phyloP scores from a whole-genome alignment of 2,888 invertebrate species.

The Schizotus pectinicornis region DNA sequence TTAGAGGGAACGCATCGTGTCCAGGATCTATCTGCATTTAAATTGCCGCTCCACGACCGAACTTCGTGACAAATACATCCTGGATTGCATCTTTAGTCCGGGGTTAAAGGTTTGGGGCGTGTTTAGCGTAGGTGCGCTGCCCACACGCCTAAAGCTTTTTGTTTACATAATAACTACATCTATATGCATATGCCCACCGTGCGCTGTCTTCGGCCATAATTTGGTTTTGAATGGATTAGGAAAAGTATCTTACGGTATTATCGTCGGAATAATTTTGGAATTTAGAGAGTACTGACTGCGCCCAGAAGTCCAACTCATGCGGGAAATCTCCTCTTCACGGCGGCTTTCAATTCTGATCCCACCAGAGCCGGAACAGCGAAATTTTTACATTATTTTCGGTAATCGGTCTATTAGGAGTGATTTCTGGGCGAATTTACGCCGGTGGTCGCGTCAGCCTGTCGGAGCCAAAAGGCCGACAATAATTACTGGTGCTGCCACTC shows the following conservation, averaged over 20 bases:
- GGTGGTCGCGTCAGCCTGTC: slow-evolving; percentile 40
- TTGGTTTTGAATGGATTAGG: slow-evolving; percentile 28
- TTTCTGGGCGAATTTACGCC: slow-evolving; percentile 9
- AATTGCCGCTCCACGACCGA: slow-evolving; percentile 49
- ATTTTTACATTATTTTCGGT: slow-evolving; percentile 2
- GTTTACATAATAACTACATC: slow-evolving; percentile 46
- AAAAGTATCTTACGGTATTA: slow-evolving; percentile 20
- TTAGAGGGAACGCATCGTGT: slow-evolving; percentile 36
- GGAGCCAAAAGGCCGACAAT: slow-evolving; percentile 50
- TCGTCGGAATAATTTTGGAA: slow-evolving; percentile 20
- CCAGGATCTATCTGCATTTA: slow-evolving; percentile 46
- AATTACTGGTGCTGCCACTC: slow-evolving; percentile 57
- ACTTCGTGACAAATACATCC: slow-evolving; percentile 52
- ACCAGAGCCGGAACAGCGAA: neutral
- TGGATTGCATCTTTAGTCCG: slow-evolving; percentile 44
- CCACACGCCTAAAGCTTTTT: slow-evolving; percentile 36
- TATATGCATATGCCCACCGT: slow-evolving; percentile 39
- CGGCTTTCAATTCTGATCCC: too few relatives aligned
- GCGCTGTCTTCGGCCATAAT: slow-evolving; percentile 27
- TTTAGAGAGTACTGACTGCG: slow-evolving; percentile 1
- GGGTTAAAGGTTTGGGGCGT: slow-evolving; percentile 45
- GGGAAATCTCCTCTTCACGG: too few relatives aligned
- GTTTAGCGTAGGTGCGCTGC: slow-evolving; percentile 38
- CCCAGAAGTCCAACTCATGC: neutral
- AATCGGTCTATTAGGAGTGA: slow-evolving; percentile 4